Evolutionary conservation across 1,140 invertebrate species (phyloP).

Genomic region (Drosophila persimilis): DNA sequence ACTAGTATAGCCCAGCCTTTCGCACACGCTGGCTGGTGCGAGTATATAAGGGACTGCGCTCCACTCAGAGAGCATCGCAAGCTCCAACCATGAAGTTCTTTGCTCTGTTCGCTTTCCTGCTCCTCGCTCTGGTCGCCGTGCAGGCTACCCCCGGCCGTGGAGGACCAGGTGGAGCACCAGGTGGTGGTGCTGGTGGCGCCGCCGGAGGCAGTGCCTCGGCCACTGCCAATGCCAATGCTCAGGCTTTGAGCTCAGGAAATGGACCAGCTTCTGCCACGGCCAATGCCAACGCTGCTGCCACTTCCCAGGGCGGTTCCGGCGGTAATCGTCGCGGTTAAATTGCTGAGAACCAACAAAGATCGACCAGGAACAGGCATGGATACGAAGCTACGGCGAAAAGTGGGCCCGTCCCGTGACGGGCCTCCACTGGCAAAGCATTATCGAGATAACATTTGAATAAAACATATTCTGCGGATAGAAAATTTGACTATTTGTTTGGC

Average conservation of each 20-base stretch:
- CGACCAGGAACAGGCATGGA: background rate
- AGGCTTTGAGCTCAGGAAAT: background rate
- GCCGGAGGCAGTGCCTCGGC: background rate
- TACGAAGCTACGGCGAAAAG: conserved; percentile 10
- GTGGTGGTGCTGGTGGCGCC: background rate
- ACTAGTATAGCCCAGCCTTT: conserved; percentile 20
- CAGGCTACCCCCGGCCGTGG: conserved; percentile 16
- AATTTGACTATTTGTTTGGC: background rate
- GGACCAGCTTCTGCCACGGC: conserved; percentile 19
- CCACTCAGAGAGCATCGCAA: conserved; percentile 31
- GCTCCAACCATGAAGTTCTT: conserved; percentile 43
- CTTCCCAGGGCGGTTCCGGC: background rate
- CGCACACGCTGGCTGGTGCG: background rate
- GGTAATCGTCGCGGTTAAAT: background rate
- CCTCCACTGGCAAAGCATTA: background rate
- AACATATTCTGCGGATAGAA: background rate
- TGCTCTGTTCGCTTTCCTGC: conserved; percentile 32
- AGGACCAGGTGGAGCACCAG: background rate
- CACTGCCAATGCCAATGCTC: conserved; percentile 9
- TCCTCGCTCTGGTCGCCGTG: conserved; percentile 24
- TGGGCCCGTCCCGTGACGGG: conserved; percentile 15
- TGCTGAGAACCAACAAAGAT: background rate
- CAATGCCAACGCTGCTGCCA: conserved; percentile 11
- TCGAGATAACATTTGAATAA: conserved; percentile 22
- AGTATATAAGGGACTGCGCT: conserved; percentile 42